These are phyloP conservation scores for Cyprinodon tularosa DNA, from an alignment of 2,113 vertebrate species.

Conservation along the genomic window DNA sequence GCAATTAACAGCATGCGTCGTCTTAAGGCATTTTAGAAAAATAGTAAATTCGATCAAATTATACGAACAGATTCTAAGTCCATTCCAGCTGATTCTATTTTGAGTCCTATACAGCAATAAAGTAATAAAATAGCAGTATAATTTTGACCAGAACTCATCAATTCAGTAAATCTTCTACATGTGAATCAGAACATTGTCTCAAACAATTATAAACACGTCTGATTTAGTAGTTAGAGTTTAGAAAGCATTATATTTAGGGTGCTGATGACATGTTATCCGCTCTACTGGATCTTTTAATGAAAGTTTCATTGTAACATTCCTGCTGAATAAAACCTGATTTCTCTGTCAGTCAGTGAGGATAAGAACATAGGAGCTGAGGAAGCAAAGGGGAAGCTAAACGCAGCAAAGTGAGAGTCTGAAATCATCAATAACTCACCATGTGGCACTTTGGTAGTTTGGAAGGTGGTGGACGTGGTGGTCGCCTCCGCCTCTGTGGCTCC, in stretches of 20 bases:
- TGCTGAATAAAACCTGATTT: background rate
- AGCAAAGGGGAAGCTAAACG: background rate
- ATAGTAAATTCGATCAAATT: too few relatives aligned
- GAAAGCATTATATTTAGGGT: background rate
- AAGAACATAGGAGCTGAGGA: background rate
- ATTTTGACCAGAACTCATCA: background rate
- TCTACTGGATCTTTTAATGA: too few relatives aligned
- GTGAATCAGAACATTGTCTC: background rate
- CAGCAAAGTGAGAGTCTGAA: background rate
- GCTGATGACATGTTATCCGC: too few relatives aligned
- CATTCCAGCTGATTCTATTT: too few relatives aligned
- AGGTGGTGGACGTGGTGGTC: constrained; percentile 41
- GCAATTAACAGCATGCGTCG: too few relatives aligned
- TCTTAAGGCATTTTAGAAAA: too few relatives aligned
- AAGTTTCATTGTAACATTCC: background rate
- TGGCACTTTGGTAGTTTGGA: constrained; percentile 15
- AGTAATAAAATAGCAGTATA: background rate
- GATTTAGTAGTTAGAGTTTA: background rate
- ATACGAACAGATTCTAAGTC: too few relatives aligned
- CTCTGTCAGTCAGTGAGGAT: background rate
- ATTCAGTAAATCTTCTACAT: background rate
- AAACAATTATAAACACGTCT: background rate
- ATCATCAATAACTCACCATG: constrained; percentile 30
- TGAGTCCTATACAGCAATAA: too few relatives aligned
- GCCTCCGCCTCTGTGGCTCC: constrained; percentile 37